These are phyloP conservation scores for Pygathrix nemaeus DNA, from an alignment of 2,113 vertebrate species.

Conservation along the genomic window DNA sequence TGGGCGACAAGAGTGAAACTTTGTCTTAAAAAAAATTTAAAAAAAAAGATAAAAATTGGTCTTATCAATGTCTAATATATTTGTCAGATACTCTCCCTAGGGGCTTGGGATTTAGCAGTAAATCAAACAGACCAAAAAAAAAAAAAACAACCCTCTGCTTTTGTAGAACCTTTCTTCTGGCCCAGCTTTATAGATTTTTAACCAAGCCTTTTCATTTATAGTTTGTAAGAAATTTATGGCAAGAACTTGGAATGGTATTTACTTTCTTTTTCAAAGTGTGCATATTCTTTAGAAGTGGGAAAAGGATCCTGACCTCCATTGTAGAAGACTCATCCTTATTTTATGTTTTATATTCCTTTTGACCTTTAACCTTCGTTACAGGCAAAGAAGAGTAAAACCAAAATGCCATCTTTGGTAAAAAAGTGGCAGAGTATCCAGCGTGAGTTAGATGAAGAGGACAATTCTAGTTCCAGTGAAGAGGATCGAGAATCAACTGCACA, in stretches of 20 bases:
- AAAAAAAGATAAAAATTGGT: not conserved
- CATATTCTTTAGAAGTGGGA: not conserved
- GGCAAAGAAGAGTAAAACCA: constrained; percentile 96
- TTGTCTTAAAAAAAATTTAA: no score
- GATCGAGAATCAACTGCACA: constrained; percentile 91
- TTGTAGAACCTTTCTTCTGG: not conserved
- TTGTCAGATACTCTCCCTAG: not conserved
- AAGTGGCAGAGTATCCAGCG: constrained; percentile 99
- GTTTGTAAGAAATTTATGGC: not conserved
- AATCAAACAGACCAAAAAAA: not conserved
- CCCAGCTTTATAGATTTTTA: not conserved
- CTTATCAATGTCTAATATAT: not conserved
- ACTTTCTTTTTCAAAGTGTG: not conserved
- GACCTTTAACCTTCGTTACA: constrained; percentile 39
- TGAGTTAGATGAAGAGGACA: constrained; percentile 97
- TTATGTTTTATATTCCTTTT: not conserved
- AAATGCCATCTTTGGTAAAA: constrained; percentile 97
- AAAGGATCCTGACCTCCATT: not conserved
- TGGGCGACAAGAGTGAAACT: not conserved
- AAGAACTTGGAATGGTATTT: not conserved
- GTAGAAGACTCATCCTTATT: not conserved
- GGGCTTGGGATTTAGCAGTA: not conserved
- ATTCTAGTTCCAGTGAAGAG: constrained; percentile 96
- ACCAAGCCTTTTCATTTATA: not conserved
- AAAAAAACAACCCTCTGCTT: not conserved